Conservation (phyloP, 2,797 vertebrate genomes). For the Tarsius wallacei region DNA sequence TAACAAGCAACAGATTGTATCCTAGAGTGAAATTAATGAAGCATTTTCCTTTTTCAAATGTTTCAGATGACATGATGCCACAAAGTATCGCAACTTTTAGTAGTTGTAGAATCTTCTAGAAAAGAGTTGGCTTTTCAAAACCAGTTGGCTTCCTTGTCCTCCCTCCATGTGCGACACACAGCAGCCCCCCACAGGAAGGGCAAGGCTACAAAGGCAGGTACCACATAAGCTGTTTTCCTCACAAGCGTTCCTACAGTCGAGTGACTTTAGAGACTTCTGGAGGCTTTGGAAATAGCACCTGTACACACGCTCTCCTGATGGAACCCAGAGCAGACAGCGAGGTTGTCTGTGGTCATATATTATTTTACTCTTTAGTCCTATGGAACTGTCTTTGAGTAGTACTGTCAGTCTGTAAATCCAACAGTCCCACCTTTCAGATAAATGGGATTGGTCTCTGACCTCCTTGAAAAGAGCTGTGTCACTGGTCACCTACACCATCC, state of each 20-base stretch:
- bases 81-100: background rate
- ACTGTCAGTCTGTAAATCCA: no score
- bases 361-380: background rate
- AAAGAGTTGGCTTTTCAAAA: background rate
- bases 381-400: background rate
- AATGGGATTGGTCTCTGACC: background rate
- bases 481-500: fast-evolving
- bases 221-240: background rate
- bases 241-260: background rate
- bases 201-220: background rate
- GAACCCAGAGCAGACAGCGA: background rate
- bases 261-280: background rate
- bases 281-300: background rate
- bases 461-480: background rate
- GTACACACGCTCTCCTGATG: background rate
- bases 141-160: background rate
- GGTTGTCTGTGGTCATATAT: background rate
- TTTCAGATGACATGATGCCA: background rate
- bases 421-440: no score
- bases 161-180: background rate
- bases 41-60: background rate
- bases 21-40: background rate
- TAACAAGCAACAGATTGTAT: background rate
- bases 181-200: background rate
- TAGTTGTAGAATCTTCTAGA: conserved; percentile 4